These are phyloP conservation scores for Dilophus febrilis DNA, from an alignment of 2,888 invertebrate species.

Conservation along the genomic window DNA sequence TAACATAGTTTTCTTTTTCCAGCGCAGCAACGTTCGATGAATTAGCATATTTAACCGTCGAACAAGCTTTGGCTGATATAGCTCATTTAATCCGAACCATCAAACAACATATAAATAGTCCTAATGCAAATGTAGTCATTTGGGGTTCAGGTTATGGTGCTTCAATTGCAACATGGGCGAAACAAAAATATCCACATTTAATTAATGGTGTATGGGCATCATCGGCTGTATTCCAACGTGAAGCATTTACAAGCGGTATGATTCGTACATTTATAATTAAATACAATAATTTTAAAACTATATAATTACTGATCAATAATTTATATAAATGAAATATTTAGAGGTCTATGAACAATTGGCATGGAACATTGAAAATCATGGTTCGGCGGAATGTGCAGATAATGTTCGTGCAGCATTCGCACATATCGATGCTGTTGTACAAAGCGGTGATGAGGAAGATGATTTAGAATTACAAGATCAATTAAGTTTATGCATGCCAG, in stretches of 20 bases:
- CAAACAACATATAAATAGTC: too few relatives aligned
- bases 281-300: not conserved
- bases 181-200: too few relatives aligned
- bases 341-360: not conserved
- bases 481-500: not conserved
- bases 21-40: too few relatives aligned
- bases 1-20: too few relatives aligned
- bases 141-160: too few relatives aligned
- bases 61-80: too few relatives aligned
- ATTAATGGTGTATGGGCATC: not conserved
- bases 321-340: not conserved
- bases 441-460: not conserved
- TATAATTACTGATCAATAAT: not conserved
- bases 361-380: not conserved
- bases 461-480: not conserved
- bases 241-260: not conserved
- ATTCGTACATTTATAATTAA: not conserved
- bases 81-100: too few relatives aligned
- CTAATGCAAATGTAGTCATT: too few relatives aligned
- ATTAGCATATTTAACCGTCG: too few relatives aligned
- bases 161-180: too few relatives aligned
- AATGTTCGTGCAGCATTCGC: not conserved
- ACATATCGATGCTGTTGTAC: not conserved
- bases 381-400: not conserved
- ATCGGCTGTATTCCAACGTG: not conserved